Evolutionary conservation across 2,797 vertebrate genomes (phyloP).

Genomic region (Argyrosomus regius): DNA sequence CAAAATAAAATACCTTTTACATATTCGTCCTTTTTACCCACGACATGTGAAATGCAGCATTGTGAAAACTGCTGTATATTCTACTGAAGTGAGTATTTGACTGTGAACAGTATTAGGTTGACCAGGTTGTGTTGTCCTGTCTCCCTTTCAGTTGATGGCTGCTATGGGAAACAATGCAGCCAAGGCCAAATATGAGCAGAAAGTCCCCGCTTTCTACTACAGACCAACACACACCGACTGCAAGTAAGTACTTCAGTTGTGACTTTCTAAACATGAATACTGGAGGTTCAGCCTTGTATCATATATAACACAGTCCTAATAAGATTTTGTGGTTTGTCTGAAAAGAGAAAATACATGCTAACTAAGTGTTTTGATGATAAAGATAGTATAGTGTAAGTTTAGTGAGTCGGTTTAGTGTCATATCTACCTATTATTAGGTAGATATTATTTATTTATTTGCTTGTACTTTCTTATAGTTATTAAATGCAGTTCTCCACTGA

Average conservation of each 20-base stretch:
- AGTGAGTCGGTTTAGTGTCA: neutral
- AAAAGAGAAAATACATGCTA: neutral
- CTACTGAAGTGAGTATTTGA: neutral
- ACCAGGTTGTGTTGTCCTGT: constrained; percentile 35
- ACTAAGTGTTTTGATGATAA: neutral
- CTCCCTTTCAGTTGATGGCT: constrained; percentile 89
- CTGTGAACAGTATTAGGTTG: neutral
- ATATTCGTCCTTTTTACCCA: too few relatives aligned
- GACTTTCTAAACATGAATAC: neutral
- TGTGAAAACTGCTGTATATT: neutral
- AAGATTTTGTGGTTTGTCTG: neutral
- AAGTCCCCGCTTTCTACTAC: constrained; percentile 96
- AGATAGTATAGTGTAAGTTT: neutral
- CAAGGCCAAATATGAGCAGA: constrained; percentile 92
- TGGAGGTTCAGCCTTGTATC: neutral
- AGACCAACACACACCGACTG: constrained; percentile 93
- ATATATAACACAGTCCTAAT: neutral
- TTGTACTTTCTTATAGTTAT: too few relatives aligned
- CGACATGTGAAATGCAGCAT: neutral
- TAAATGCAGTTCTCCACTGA: neutral
- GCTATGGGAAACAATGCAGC: constrained; percentile 90
- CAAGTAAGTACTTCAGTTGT: constrained; percentile 87
- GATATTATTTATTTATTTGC: neutral
- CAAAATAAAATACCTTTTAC: neutral
- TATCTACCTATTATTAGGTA: too few relatives aligned